Evolutionary conservation across 1,140 invertebrate species (phyloP), one percentile per base, ranked within the genome.

Genomic region (Cyclargus thomasi): DNA sequence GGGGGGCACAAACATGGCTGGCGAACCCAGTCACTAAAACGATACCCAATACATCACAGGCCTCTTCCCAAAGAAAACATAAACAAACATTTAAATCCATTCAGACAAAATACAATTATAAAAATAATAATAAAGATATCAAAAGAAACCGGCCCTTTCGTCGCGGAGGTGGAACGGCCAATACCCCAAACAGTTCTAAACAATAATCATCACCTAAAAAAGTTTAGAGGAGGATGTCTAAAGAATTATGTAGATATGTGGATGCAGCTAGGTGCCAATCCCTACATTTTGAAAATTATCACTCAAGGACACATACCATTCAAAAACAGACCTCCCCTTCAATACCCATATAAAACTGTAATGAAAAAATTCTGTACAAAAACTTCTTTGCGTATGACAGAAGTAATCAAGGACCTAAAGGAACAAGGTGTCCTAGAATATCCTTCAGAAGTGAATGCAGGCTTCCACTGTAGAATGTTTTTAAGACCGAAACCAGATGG

Each of bases 291-390:
- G 29, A 74, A 72, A 39, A 67, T 75, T 4, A 70, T 80, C 21
- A 68, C 74, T 39, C 70, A 69, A 22, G 18, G 22, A 22, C 67
- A 70, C 17, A 78, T 83, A 29, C 75, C 78, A 21, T 72, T 83
- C 62, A 63, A 29, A 62, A 68, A 53, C 8, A 80, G 71, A 64
- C 76, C 80, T 22, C 53, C 57, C 6, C 47, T 83, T 7, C 69
- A 68, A 4, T 66, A 64, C 14, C 39, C 39, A 6, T 16, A 55
- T 3, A 4, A 18, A n/a, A 0, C 1, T 55, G n/a, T 18, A 10
- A 3, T 16, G 6, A 3, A 18, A 1, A n/a, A 17, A 18, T 55
- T 17, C n/a, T 17, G 11, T 3, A 17, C 53, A 55, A 55, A 14
- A 47, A 16, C 14, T 1, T 14, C 39, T 8, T 2, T 11, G 14